Conservation (phyloP, 2,888 invertebrate species). For the Lasioglossum zephyrum region DNA sequence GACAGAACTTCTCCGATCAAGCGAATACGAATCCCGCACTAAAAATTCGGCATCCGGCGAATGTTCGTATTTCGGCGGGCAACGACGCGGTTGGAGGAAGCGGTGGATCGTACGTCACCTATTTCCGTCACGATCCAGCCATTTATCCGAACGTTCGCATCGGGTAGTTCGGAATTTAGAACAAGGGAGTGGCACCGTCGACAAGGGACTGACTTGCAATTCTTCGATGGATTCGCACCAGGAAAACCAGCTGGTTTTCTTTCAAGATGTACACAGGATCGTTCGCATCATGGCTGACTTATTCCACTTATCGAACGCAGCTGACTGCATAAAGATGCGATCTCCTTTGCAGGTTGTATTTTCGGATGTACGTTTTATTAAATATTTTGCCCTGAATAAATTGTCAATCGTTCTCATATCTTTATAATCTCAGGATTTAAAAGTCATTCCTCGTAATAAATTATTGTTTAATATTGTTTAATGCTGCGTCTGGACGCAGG, state of each 20-base stretch:
- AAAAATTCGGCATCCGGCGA: conserved; percentile 3
- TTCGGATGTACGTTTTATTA: too few species aligned
- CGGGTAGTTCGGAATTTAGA: neutral
- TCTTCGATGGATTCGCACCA: neutral
- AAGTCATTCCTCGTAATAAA: too few species aligned
- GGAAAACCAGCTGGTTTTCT: neutral
- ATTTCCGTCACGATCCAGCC: conserved; percentile 10
- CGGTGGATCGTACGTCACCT: conserved; percentile 3
- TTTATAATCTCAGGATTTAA: too few species aligned
- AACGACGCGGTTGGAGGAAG: conserved; percentile 9
- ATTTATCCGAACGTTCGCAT: neutral
- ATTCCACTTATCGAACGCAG: neutral
- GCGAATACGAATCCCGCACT: neutral
- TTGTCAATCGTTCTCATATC: too few species aligned
- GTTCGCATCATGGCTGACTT: neutral
- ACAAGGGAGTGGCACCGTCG: neutral
- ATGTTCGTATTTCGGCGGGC: neutral
- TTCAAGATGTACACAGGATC: neutral
- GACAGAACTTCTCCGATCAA: neutral
- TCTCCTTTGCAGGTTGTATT: too few species aligned
- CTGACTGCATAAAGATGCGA: too few species aligned
- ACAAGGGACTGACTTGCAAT: neutral
- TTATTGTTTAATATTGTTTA: too few species aligned
- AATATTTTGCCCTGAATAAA: too few species aligned
- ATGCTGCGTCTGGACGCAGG: too few species aligned